phyloP scores from a whole-genome alignment of 2,797 vertebrate species.

The Dipus sagitta region DNA sequence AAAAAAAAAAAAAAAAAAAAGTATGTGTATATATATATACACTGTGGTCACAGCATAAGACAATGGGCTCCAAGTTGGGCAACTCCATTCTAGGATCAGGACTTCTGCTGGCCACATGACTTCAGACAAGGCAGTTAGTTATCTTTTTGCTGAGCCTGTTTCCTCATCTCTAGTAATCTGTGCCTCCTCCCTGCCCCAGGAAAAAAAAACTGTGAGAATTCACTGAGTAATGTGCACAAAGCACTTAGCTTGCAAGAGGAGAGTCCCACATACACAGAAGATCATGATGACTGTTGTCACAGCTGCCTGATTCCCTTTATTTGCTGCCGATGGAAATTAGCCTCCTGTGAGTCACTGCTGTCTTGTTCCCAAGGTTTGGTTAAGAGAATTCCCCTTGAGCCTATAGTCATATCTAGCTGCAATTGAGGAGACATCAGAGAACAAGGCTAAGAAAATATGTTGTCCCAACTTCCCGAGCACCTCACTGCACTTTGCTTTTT shows the following conservation, averaged over 20 bases:
- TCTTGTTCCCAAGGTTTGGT: conserved; percentile 61
- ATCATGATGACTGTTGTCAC: conserved; percentile 71
- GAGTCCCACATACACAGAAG: conserved; percentile 66
- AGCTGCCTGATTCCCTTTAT: conserved; percentile 71
- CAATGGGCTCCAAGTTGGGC: conserved; percentile 26
- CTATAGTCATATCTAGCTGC: background rate
- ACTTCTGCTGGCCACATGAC: background rate
- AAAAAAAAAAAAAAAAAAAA: too few relatives aligned
- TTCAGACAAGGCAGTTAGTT: conserved; percentile 54
- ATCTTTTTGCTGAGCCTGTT: conserved; percentile 36
- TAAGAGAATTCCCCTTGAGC: conserved; percentile 61
- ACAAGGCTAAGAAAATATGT: conserved; percentile 68
- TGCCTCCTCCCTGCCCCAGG: conserved; percentile 64
- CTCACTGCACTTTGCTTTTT: conserved; percentile 46
- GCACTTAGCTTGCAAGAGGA: conserved; percentile 64
- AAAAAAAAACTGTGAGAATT: conserved; percentile 79
- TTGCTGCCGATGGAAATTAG: conserved; percentile 54
- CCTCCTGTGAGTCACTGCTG: conserved; percentile 38
- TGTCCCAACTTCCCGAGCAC: background rate
- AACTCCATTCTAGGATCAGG: background rate
- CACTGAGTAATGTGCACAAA: conserved; percentile 73
- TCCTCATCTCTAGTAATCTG: conserved; percentile 71
- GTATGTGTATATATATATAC: too few relatives aligned
- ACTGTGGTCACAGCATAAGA: background rate
- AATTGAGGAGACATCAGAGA: conserved; percentile 37